These are phyloP conservation scores for Eledone cirrhosa DNA, from an alignment of 2,888 invertebrate genomes.

Conservation along the genomic window DNA sequence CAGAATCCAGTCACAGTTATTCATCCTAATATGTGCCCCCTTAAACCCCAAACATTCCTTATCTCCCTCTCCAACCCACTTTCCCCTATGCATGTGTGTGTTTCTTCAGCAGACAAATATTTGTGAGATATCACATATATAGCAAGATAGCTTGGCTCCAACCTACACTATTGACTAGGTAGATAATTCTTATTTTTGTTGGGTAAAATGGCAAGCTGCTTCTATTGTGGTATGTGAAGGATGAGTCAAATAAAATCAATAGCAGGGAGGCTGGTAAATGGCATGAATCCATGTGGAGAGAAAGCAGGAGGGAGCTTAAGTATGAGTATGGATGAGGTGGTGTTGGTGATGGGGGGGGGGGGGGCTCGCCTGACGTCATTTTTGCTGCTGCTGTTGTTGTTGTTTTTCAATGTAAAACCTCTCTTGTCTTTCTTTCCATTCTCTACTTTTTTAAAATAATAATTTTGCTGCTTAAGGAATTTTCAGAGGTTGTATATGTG, in stretches of 20 bases:
- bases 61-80: too few species aligned
- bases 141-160: too few species aligned
- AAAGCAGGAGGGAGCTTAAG: background rate
- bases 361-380: constrained; percentile 4
- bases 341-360: background rate
- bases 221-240: constrained; percentile 28
- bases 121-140: too few species aligned
- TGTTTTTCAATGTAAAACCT: background rate
- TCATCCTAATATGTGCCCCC: too few species aligned
- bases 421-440: background rate
- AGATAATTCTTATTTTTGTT: constrained; percentile 19
- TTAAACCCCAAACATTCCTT: too few species aligned
- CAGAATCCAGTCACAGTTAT: too few species aligned
- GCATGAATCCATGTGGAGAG: constrained; percentile 20
- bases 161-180: too few species aligned
- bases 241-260: constrained; percentile 26
- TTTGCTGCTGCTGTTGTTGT: constrained; percentile 3
- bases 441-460: background rate
- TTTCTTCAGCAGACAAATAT: too few species aligned
- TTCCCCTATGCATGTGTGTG: too few species aligned
- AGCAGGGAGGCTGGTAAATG: constrained; percentile 24
- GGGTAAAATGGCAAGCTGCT: background rate
- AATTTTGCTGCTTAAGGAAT: constrained; percentile 14
- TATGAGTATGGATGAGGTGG: background rate
- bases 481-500: background rate